Base-by-base conservation (phyloP, 2,113 vertebrate genomes). In the Heloderma charlesbogerti region DNA sequence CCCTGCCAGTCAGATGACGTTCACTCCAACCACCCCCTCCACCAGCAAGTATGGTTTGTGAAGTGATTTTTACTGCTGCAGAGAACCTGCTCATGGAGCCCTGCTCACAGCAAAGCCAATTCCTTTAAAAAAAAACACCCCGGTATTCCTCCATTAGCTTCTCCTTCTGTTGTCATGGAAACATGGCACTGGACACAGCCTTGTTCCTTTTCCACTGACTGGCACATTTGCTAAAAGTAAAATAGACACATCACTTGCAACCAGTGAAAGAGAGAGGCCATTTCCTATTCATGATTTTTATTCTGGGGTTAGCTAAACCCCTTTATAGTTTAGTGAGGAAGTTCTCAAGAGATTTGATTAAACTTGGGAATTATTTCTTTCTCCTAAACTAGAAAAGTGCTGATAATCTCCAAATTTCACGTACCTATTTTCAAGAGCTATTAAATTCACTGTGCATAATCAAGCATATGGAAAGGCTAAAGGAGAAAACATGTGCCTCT, bases 201-300 rank as follows among this genome's bases (percentile, higher is more conserved):
- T 87, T 78, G 74, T 27, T 71, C 31, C n/a, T 89, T 72, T 72
- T 54, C 8, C 16, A 27, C 88, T 71, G 78, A 89, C 12, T 51
- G n/a, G 57, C 60, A 18, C 43, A 60, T 88, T 88, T 79, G 31
- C 60, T 45, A 80, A 88, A 88, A 88, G 27, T 80, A 40, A 78
- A 77, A 88, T 34, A 20, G 86, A 31, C 20, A 18, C 74, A 40
- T 60, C 37, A 10, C 29, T 88, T 27, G 4, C 40, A 88, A 80
- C 12, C 60, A 81, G 63, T 9, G 6, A 69, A 37, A 69, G 75
- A 79, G 45, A 51, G 25, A 27, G 20, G 63, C 60, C 77, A 79
- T 51, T 81, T 60, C 48, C 29, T 13, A 29, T 48, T 15, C 18
- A 3, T 13, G 27, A 8, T 16, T 89, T 57, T 72, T 89, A 31